Evolutionary conservation across 2,797 vertebrate genomes (phyloP).

Genomic region (Gymnocypris eckloni): DNA sequence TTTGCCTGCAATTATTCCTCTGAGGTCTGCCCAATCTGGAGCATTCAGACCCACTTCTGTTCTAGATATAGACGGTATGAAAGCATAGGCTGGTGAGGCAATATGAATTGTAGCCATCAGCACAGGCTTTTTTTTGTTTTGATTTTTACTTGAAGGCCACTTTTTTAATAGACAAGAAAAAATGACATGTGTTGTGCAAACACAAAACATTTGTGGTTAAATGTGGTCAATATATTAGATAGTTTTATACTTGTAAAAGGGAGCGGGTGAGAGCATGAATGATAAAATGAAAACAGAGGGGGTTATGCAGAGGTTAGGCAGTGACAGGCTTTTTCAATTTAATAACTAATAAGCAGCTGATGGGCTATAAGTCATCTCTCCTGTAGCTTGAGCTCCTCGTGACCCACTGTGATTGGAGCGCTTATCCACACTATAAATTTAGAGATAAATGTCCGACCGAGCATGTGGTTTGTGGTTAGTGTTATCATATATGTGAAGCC

Average conservation of each 20-base stretch:
- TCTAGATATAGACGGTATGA: not conserved
- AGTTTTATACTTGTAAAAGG: slow-evolving; percentile 19
- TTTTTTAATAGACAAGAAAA: not conserved
- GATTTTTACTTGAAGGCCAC: not conserved
- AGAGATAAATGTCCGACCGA: slow-evolving; percentile 28
- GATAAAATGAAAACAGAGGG: slow-evolving; percentile 30
- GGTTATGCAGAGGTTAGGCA: slow-evolving; percentile 38
- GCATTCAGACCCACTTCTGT: slow-evolving; percentile 6
- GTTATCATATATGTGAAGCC: slow-evolving; percentile 17
- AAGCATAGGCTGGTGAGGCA: not conserved
- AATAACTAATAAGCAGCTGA: slow-evolving; percentile 42
- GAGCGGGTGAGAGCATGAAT: not conserved
- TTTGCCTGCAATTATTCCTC: not conserved
- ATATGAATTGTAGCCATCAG: not conserved
- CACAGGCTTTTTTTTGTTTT: not conserved
- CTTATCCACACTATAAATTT: slow-evolving; percentile 51
- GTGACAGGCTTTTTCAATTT: slow-evolving; percentile 48
- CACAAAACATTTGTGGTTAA: slow-evolving; percentile 1
- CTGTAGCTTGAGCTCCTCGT: slow-evolving; percentile 25
- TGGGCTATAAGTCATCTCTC: slow-evolving; percentile 46
- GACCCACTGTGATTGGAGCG: slow-evolving; percentile 22
- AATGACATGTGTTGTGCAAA: not conserved
- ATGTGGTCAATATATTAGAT: slow-evolving; percentile 7
- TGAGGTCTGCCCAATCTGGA: not conserved
- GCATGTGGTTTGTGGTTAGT: slow-evolving; percentile 35